These are phyloP conservation scores for Beris chalybata DNA, from an alignment of 2,888 invertebrate species.

Conservation along the genomic window DNA sequence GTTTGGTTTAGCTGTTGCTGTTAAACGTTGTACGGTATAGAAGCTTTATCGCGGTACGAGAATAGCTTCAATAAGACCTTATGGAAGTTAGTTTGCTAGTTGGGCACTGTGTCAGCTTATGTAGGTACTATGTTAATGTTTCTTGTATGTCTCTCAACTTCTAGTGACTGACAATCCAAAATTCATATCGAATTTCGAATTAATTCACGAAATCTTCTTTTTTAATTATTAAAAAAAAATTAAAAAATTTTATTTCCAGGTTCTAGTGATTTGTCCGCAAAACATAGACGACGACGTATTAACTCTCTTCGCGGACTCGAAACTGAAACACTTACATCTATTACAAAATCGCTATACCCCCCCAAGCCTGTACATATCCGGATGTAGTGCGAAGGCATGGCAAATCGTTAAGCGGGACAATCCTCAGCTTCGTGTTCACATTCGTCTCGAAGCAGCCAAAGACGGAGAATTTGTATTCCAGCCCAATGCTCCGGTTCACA, in stretches of 20 bases:
- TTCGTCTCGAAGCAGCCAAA: constrained; percentile 65
- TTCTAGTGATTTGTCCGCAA: constrained; percentile 69
- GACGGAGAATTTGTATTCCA: constrained; percentile 68
- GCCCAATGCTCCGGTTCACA: constrained; percentile 68
- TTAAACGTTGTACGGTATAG: too few species aligned
- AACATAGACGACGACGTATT: constrained; percentile 74
- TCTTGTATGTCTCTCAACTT: too few species aligned
- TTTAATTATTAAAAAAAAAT: neutral
- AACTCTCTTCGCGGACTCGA: constrained; percentile 64
- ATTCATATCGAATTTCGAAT: too few species aligned
- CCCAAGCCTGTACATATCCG: constrained; percentile 58
- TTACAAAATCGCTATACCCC: constrained; percentile 73
- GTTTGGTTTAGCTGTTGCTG: too few species aligned
- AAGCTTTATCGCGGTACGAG: too few species aligned
- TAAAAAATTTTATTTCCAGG: constrained; percentile 52
- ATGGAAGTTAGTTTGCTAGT: too few species aligned
- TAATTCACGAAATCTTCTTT: neutral
- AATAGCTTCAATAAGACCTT: too few species aligned
- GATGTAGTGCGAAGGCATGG: constrained; percentile 59
- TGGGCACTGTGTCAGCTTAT: too few species aligned
- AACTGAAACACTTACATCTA: constrained; percentile 69
- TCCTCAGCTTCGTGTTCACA: constrained; percentile 67
- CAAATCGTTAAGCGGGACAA: constrained; percentile 60
- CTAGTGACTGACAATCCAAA: too few species aligned
- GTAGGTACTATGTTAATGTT: too few species aligned